These are phyloP conservation scores for Olivierus martensii DNA, from an alignment of 1,140 invertebrate species.

Conservation along the genomic window DNA sequence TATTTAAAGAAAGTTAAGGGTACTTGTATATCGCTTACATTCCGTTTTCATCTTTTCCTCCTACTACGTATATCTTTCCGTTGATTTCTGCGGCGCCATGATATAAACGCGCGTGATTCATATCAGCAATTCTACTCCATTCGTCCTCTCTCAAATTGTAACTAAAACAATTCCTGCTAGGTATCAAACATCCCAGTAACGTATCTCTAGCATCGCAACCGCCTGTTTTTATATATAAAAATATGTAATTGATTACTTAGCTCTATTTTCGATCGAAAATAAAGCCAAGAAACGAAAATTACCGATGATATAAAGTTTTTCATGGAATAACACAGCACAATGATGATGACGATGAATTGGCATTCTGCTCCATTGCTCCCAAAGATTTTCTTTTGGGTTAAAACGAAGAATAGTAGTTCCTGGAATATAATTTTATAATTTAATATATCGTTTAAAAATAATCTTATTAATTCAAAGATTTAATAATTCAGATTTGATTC, in stretches of 20 bases:
- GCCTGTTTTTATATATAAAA: too few relatives aligned
- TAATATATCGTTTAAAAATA: too few relatives aligned
- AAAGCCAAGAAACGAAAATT: not conserved
- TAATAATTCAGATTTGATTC: too few relatives aligned
- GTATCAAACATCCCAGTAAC: not conserved
- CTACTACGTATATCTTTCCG: constrained; percentile 9
- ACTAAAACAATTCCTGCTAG: not conserved
- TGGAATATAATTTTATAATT: not conserved
- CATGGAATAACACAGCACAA: not conserved
- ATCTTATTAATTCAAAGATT: too few relatives aligned
- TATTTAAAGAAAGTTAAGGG: not conserved
- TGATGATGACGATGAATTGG: constrained; percentile 4
- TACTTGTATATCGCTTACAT: not conserved
- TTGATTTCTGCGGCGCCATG: not conserved
- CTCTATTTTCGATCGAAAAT: too few relatives aligned
- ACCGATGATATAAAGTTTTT: constrained; percentile 1
- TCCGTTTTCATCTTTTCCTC: constrained; percentile 8
- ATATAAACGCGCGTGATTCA: constrained; percentile 3
- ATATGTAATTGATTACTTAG: too few relatives aligned
- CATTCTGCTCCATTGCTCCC: not conserved
- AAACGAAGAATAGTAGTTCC: not conserved
- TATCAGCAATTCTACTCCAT: constrained; percentile 1
- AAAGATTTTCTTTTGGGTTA: not conserved
- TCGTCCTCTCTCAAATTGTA: not conserved
- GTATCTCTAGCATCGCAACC: constrained; percentile 5